Evolutionary conservation across 2,888 invertebrate species (phyloP).

Genomic region (Pristionchus fissidentatus): DNA sequence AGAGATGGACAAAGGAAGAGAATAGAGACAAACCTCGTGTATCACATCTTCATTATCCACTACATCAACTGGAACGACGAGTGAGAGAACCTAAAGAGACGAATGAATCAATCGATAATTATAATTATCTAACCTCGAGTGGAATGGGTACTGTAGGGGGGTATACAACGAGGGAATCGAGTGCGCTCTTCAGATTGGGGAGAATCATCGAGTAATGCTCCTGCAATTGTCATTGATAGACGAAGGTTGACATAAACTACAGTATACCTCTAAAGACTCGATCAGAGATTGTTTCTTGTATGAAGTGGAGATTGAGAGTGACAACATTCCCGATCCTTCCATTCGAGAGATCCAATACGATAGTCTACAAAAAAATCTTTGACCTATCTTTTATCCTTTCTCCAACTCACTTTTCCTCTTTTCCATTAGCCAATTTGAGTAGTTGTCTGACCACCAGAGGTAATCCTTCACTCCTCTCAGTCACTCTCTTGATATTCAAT

Average conservation of each 20-base stretch:
- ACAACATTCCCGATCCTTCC: not conserved
- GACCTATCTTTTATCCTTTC: not conserved
- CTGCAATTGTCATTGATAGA: too few species aligned
- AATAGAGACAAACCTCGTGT: not conserved
- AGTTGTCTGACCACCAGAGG: not conserved
- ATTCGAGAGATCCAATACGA: constrained; percentile 16
- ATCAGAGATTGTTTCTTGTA: constrained; percentile 26
- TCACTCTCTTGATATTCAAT: not conserved
- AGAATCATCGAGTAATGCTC: constrained; percentile 28
- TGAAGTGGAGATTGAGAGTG: not conserved
- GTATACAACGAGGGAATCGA: constrained; percentile 19
- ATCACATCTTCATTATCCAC: constrained; percentile 19
- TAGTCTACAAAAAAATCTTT: not conserved
- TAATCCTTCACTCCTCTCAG: constrained; percentile 12
- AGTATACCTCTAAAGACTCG: constrained; percentile 26
- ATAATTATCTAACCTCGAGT: not conserved
- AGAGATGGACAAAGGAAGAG: too few species aligned
- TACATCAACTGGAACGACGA: constrained; percentile 23
- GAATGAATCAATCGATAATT: not conserved
- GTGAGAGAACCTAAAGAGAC: not conserved
- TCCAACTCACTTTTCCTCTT: not conserved
- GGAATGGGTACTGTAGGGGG: constrained; percentile 5
- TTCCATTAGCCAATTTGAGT: constrained; percentile 16
- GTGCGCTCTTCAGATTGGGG: not conserved
- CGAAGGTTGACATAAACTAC: too few species aligned